These are phyloP conservation scores for Hedychridium roseum DNA, from an alignment of 2,888 invertebrate species.

Conservation along the genomic window DNA sequence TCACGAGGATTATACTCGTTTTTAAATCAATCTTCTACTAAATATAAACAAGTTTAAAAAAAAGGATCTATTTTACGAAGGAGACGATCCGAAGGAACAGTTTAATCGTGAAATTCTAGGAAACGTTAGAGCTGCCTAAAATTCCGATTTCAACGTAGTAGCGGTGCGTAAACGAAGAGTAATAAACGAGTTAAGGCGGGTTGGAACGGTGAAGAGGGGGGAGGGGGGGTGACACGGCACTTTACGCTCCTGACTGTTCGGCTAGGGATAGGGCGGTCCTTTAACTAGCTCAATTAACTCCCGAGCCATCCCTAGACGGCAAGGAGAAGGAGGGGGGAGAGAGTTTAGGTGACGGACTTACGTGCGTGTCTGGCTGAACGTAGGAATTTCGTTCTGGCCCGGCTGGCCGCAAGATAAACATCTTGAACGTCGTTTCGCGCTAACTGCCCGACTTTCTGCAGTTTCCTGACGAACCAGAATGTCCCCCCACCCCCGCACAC, in stretches of 20 bases:
- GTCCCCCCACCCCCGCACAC: too few species aligned
- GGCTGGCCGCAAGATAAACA: slow-evolving; percentile 48
- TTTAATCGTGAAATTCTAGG: too few species aligned
- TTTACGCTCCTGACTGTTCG: slow-evolving; percentile 26
- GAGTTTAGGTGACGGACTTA: slow-evolving; percentile 27
- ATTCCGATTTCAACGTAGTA: slow-evolving; percentile 11
- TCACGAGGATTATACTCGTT: too few species aligned
- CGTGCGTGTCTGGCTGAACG: slow-evolving; percentile 2
- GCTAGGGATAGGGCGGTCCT: slow-evolving; percentile 37
- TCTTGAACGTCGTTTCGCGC: slow-evolving; percentile 34
- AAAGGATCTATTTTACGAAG: too few species aligned
- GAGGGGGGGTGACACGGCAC: slow-evolving; percentile 31
- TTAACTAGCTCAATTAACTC: slow-evolving; percentile 48
- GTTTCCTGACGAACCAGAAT: too few species aligned
- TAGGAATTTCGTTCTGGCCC: slow-evolving; percentile 25
- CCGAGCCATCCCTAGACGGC: slow-evolving; percentile 28
- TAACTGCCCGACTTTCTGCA: too few species aligned
- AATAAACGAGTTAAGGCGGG: slow-evolving; percentile 48
- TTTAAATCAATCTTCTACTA: too few species aligned
- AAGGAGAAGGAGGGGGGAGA: too few species aligned
- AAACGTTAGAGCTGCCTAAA: too few species aligned
- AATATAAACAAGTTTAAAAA: too few species aligned
- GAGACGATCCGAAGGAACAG: too few species aligned
- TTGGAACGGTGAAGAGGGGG: neutral
- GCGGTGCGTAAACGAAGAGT: slow-evolving; percentile 32